phyloP scores from a whole-genome alignment of 2,888 invertebrate species.

The Heliconius sara region DNA sequence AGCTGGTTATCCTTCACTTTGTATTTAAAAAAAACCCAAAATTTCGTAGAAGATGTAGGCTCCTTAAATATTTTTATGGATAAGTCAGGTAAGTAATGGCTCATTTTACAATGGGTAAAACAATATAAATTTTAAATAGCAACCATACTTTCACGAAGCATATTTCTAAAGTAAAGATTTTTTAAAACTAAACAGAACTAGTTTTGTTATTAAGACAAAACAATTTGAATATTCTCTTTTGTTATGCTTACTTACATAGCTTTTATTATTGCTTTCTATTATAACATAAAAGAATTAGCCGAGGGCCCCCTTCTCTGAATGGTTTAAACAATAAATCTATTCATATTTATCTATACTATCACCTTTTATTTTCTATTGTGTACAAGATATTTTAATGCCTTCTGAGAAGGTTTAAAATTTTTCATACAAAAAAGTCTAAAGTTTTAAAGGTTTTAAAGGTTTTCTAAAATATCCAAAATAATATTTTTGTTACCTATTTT shows the following conservation, averaged over 20 bases:
- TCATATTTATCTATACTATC: background rate
- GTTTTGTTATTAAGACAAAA: background rate
- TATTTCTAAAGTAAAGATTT: background rate
- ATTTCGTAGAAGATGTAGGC: background rate
- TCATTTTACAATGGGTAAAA: background rate
- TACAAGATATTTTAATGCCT: background rate
- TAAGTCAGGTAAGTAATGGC: background rate
- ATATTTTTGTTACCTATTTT: background rate
- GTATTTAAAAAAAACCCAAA: background rate
- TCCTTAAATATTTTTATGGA: background rate
- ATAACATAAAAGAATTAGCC: background rate
- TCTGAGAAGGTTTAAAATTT: background rate
- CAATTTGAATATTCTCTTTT: background rate
- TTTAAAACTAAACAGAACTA: background rate
- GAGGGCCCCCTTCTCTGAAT: background rate
- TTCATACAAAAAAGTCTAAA: background rate
- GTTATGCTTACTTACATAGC: background rate
- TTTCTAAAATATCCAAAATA: background rate
- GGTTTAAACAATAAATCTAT: background rate
- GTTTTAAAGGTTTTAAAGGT: no score
- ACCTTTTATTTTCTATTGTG: slow-evolving; percentile 3
- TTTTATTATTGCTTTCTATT: background rate
- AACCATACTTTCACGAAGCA: background rate
- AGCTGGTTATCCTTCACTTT: slow-evolving; percentile 1
- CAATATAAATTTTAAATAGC: background rate